Conservation (phyloP, 2,888 invertebrate genomes). For the Lithophane semibrunnea region DNA sequence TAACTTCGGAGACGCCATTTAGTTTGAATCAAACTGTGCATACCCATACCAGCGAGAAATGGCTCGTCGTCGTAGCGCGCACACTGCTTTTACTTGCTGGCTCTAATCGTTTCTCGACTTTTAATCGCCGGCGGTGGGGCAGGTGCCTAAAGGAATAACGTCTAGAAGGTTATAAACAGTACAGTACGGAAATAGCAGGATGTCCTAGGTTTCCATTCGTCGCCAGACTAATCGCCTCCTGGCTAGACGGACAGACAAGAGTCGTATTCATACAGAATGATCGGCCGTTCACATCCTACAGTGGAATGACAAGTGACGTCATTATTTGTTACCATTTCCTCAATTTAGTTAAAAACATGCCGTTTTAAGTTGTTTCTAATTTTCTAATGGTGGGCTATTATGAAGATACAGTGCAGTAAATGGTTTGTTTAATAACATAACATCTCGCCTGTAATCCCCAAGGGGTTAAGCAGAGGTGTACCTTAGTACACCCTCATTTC, state of each 20-base stretch:
- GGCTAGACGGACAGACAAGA: no score
- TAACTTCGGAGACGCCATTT: no score
- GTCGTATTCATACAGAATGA: no score
- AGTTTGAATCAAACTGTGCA: no score
- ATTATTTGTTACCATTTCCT: conserved; percentile 38
- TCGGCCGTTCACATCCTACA: neutral
- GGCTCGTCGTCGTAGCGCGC: no score
- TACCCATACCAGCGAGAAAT: neutral
- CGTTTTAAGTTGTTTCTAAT: conserved; percentile 36
- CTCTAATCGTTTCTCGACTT: neutral
- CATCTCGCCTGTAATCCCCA: neutral
- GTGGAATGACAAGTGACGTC: conserved; percentile 16
- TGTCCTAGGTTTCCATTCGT: conserved; percentile 3
- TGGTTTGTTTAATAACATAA: conserved; percentile 6
- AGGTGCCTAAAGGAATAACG: neutral
- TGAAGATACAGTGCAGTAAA: conserved; percentile 3
- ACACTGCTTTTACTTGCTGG: neutral
- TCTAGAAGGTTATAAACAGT: conserved; percentile 4
- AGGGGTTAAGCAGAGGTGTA: neutral
- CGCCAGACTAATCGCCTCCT: no score
- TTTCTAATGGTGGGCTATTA: conserved; percentile 23
- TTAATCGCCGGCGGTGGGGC: neutral
- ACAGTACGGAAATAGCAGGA: conserved; percentile 27
- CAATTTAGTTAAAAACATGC: conserved; percentile 13
- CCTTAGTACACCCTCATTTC: neutral